Evolutionary conservation across 2,797 vertebrate genomes (phyloP), one percentile per base, ranked within the genome.

Genomic region (Hypotaenidia okinawae): DNA sequence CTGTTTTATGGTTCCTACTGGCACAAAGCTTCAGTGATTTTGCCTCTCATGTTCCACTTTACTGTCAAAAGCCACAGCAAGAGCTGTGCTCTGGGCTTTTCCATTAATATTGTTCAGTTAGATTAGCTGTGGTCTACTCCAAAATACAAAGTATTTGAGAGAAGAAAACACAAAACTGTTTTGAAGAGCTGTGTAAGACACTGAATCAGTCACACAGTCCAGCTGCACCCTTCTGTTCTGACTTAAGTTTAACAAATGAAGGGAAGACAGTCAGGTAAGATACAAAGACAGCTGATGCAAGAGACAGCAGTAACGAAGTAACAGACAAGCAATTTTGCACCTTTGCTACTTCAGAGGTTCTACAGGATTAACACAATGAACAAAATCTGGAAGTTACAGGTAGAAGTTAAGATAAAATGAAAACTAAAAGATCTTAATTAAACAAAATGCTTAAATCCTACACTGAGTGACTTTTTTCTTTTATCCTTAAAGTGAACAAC

Each of bases 91-190:
- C 13, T 22, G 43, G 22, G 35, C 24, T 52, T 80, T 21, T 22
- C n/a, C 22, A 30, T 52, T 47, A 68, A 16, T 37, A 57, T 2
- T 1, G 2, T 16, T 54, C 37, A 47, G 14, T 12, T 55, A 33
- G 6, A 76, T 76, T 23, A 47, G 17, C 17, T 49, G 37, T 25
- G 13, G 35, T 87, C 52, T 62, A 73, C 22, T 25, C 72, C 9
- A 35, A 87, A 62, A 87, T 5, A 8, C 19, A 69, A 69, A 81
- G 28, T 13, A 16, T 27, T 89, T 39, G 37, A 59, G 33, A 11
- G 19, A 7, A 49, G n/a, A 27, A 55, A 41, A 9, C 0, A 9
- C 0, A 39, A 51, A 59, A 35, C 8, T 0, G 1, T 13, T 76
- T 70, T 37, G 19, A 88, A 82, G 13, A 43, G 10, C 69, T 52